A percentile compares a stretch with the other conserved stretches of the same genome.
Conservation (phyloP, 2,113 vertebrate genomes). For the Leptobrachium leishanense region DNA sequence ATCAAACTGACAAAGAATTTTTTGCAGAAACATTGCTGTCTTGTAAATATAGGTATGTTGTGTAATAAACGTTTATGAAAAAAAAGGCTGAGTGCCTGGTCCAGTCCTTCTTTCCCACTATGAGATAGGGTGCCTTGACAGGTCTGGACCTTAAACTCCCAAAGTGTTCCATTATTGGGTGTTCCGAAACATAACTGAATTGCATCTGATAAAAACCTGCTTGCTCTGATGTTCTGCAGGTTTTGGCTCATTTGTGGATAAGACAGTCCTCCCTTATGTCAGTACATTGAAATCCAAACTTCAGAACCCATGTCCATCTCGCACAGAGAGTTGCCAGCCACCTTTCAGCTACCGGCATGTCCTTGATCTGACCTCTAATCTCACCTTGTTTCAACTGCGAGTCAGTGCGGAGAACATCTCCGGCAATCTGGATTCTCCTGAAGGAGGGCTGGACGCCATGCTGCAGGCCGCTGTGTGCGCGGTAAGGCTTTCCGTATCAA, state of each 20-base stretch:
- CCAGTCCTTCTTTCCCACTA: too few relatives aligned
- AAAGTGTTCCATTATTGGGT: too few relatives aligned
- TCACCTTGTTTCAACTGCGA: slow-evolving; percentile 60
- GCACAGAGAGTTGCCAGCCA: slow-evolving; percentile 63
- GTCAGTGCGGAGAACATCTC: slow-evolving; percentile 73
- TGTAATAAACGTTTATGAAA: too few relatives aligned
- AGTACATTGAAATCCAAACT: slow-evolving; percentile 62
- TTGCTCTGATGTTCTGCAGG: slow-evolving; percentile 55
- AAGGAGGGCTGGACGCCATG: slow-evolving; percentile 77
- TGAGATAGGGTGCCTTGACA: too few relatives aligned
- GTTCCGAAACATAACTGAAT: too few relatives aligned
- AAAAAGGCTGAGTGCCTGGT: too few relatives aligned
- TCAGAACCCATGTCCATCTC: slow-evolving; percentile 65
- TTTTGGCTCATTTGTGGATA: slow-evolving; percentile 82
- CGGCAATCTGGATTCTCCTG: slow-evolving; percentile 73
- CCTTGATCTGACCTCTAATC: slow-evolving; percentile 63
- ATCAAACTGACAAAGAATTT: too few relatives aligned
- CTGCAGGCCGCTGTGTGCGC: slow-evolving; percentile 74
- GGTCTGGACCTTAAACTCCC: too few relatives aligned
- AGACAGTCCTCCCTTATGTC: slow-evolving; percentile 73
- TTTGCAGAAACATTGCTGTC: too few relatives aligned
- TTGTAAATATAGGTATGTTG: too few relatives aligned
- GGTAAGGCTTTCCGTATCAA: slow-evolving; percentile 53
- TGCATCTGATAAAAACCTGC: not conserved
- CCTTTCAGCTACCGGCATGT: slow-evolving; percentile 73